A percentile compares a stretch with the other conserved stretches of the same genome.
Conservation (phyloP, 2,113 vertebrate species). For the Formicarius rufipectus region DNA sequence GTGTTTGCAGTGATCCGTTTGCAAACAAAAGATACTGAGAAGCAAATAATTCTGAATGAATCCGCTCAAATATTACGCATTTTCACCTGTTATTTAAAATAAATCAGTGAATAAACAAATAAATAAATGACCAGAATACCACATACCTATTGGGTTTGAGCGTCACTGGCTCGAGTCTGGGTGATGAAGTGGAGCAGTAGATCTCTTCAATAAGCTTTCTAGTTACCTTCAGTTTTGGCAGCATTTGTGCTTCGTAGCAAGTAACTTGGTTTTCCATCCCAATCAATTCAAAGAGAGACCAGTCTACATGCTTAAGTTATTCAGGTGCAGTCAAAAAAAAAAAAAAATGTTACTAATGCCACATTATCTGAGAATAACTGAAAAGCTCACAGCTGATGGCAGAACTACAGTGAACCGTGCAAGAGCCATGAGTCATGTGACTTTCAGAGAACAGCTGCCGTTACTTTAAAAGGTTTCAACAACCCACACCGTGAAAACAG, state of each 20-base stretch:
- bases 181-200: conserved; percentile 62
- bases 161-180: conserved; percentile 73
- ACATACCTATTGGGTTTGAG: conserved; percentile 87
- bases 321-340: background rate
- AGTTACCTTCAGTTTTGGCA: conserved; percentile 80
- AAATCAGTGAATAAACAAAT: background rate
- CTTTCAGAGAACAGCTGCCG: background rate
- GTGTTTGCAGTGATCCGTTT: background rate
- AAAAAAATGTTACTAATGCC: background rate
- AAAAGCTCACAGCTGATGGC: background rate
- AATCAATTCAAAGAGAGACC: conserved; percentile 81
- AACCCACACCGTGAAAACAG: background rate
- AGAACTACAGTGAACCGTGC: background rate
- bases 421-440: background rate
- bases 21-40: background rate
- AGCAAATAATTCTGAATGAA: background rate
- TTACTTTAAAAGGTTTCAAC: conserved; percentile 42
- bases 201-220: conserved; percentile 86
- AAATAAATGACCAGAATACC: background rate
- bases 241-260: conserved; percentile 76
- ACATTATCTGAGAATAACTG: background rate
- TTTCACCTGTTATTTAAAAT: background rate
- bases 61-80: background rate
- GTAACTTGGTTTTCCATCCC: conserved; percentile 80
- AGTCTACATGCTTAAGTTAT: conserved; percentile 70